phyloP scores from a whole-genome alignment of 37 sponge, comb jelly and placozoan genomes.

The Halichondria panicea region DNA sequence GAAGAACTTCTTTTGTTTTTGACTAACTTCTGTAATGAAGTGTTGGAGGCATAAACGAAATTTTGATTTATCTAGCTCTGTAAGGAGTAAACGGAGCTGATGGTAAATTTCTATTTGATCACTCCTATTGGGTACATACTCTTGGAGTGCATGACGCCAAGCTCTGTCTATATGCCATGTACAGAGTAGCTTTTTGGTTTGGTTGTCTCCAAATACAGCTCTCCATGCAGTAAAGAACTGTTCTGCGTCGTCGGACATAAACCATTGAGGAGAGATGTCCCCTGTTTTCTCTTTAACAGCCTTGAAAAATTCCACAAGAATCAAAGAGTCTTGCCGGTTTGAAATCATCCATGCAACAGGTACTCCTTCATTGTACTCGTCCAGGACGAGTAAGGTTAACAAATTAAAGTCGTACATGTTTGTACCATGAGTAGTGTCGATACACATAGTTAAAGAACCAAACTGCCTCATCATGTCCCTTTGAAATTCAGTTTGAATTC shows the following conservation, averaged over 20 bases:
- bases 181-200: no score
- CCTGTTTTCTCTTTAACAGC: slow-evolving; percentile 28
- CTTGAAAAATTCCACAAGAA: slow-evolving; percentile 24
- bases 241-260: slow-evolving; percentile 62
- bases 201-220: slow-evolving; percentile 21
- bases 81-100: no score
- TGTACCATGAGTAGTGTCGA: slow-evolving; percentile 20
- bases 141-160: neutral
- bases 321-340: slow-evolving; percentile 20
- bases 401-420: slow-evolving; percentile 18
- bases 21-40: no score
- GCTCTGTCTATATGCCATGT: no score
- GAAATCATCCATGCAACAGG: slow-evolving; percentile 51
- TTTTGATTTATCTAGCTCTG: no score
- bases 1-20: no score
- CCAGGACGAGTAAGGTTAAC: slow-evolving; percentile 43
- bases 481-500: slow-evolving; percentile 26
- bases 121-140: neutral
- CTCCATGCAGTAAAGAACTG: slow-evolving; percentile 58
- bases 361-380: slow-evolving; percentile 53
- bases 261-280: slow-evolving; percentile 17
- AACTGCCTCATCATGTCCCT: slow-evolving; percentile 2
- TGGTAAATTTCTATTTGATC: neutral
- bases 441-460: neutral
- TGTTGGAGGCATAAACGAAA: no score